These are phyloP conservation scores for Cnemophilus loriae DNA, from an alignment of 2,113 vertebrate species.

Conservation along the genomic window DNA sequence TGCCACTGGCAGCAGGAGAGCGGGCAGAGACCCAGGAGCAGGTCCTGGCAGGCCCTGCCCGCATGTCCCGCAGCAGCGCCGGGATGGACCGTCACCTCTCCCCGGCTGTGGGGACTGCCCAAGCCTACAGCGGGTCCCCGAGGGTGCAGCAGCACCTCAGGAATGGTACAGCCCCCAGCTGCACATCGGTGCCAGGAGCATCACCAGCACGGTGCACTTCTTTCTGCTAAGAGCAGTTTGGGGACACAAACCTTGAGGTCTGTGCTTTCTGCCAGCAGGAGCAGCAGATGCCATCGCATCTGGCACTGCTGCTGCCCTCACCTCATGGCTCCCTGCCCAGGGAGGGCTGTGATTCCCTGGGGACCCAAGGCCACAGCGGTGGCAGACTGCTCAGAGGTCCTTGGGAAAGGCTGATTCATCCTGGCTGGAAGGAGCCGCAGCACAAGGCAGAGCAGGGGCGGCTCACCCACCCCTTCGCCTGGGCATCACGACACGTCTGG, in stretches of 20 bases:
- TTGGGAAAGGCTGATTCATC: neutral
- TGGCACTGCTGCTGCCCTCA: neutral
- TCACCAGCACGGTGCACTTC: neutral
- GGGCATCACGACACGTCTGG: fast-evolving
- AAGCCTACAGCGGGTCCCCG: fast-evolving
- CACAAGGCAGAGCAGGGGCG: neutral
- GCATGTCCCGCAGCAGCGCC: fast-evolving
- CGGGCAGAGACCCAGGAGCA: neutral
- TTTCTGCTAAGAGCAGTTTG: neutral
- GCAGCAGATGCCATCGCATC: constrained; percentile 5
- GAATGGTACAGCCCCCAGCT: fast-evolving
- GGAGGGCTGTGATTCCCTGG: neutral
- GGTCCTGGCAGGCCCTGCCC: neutral
- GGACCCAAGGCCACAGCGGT: fast-evolving
- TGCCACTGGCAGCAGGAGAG: neutral
- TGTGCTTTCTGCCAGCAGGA: neutral
- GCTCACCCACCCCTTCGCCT: neutral
- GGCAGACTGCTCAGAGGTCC: neutral
- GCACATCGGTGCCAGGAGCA: neutral
- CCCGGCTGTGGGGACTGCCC: neutral
- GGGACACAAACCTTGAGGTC: neutral
- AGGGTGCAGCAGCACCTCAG: neutral
- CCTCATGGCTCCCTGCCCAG: neutral
- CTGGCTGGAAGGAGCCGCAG: neutral
- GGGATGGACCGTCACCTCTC: fast-evolving